Evolutionary conservation across 2,797 vertebrate species (phyloP).

Genomic region (Sebastes aleutianus): DNA sequence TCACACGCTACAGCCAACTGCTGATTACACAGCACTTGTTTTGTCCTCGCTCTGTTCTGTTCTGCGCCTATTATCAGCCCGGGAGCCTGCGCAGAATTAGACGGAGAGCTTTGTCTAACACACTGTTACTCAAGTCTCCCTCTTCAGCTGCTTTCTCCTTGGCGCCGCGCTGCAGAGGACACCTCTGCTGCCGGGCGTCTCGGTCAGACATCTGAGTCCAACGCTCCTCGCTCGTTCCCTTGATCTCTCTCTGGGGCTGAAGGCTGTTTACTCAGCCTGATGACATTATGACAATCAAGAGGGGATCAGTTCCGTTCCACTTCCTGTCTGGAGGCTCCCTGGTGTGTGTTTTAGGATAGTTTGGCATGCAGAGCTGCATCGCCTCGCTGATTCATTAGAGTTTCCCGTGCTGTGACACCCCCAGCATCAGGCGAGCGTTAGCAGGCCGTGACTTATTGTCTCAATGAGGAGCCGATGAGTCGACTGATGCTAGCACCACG

Average conservation of each 20-base stretch:
- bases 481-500: neutral
- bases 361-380: conserved; percentile 26
- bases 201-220: conserved; percentile 3
- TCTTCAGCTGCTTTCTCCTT: conserved; percentile 36
- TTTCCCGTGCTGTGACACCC: conserved; percentile 7
- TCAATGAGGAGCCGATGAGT: conserved; percentile 17
- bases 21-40: conserved; percentile 76
- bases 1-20: conserved; percentile 57
- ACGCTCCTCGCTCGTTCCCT: neutral
- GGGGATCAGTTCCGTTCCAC: conserved; percentile 51
- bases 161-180: conserved; percentile 21
- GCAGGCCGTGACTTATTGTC: conserved; percentile 28
- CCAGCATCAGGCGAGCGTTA: neutral
- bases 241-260: conserved; percentile 23
- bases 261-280: conserved; percentile 58
- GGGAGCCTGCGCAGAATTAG: conserved; percentile 42
- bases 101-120: conserved; percentile 50
- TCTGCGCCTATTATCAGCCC: conserved; percentile 58
- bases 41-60: conserved; percentile 63
- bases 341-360: conserved; percentile 40
- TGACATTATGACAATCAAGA: conserved; percentile 59
- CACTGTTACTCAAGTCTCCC: conserved; percentile 32
- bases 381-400: conserved; percentile 38
- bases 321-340: conserved; percentile 58
- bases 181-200: conserved; percentile 3